Evolutionary conservation across 2,797 vertebrate species (phyloP), one percentile per base, ranked within the genome.

Genomic region (Anisognathus igniventris): DNA sequence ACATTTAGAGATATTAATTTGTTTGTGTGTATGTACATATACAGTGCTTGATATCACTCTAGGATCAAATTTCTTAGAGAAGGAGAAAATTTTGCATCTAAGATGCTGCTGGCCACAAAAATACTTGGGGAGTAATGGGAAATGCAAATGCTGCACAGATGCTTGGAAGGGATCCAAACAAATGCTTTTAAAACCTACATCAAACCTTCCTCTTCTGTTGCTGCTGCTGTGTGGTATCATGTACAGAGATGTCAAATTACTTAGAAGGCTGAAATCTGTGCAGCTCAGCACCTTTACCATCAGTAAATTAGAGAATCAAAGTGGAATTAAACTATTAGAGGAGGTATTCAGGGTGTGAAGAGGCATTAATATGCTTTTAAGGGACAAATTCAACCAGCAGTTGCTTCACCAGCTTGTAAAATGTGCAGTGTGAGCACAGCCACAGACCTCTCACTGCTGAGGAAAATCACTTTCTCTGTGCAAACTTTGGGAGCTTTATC

Each of bases 261-360:
- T 80, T 75, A 44, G 71, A 72, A 78, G 64, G 90, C 33, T 76
- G 85, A 94, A 95, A 96, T 93, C 71, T 64, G 37, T 88, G 68
- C 81, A 80, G 23, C 91, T 94, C 89, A 85, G 89, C 93, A 88
- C 50, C 72, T 81, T 96, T 83, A 66, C 67, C 58, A 70, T 79
- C 86, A 83, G 79, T 80, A 95, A 96, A 90, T 95, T 90, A 88
- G 53, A 93, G 73, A 94, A 90, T 93, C 87, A 82, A 95, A 93
- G 66, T 57, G 37, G 37, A 86, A 93, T 91, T 90, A 90, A 92
- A 89, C 78, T 60, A 53, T 79, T 88, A 95, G 60, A 93, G 53
- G 42, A 72, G 51, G 65, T 72, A 86, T 93, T 77, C 51, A 37
- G 11, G 27, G 30, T 37, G 73, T 86, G 81, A 60, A 89, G 68